Percentiles rank a stretch among this genome's conserved stretches.
phyloP scores from a whole-genome alignment of 2,888 invertebrate species.

The Hyposoter didymator region DNA sequence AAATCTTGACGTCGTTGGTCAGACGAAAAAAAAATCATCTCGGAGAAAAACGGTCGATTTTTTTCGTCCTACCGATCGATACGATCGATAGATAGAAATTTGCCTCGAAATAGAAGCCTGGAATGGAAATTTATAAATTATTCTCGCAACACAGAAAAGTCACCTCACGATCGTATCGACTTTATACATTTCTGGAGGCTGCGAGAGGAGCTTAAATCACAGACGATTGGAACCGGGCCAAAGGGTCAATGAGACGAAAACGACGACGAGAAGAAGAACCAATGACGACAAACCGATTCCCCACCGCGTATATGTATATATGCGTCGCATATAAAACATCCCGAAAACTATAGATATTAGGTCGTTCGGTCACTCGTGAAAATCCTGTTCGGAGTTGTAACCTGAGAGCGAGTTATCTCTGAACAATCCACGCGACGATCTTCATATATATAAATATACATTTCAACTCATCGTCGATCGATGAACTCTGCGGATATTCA shows the following conservation, averaged over 20 bases:
- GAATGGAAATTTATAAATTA: slow-evolving; percentile 30
- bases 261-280: slow-evolving; percentile 33
- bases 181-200: slow-evolving; percentile 35
- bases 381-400: slow-evolving; percentile 48
- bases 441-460: neutral
- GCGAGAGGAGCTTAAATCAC: slow-evolving; percentile 40
- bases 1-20: neutral
- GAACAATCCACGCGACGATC: slow-evolving; percentile 1
- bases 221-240: slow-evolving; percentile 55
- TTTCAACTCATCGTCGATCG: slow-evolving; percentile 45
- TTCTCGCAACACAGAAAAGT: slow-evolving; percentile 20
- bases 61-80: neutral
- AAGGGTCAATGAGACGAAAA: slow-evolving; percentile 67
- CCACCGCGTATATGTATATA: slow-evolving; percentile 5
- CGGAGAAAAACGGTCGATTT: neutral
- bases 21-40: neutral
- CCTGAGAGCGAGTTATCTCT: slow-evolving; percentile 18
- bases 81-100: neutral
- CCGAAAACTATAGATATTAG: slow-evolving; percentile 45
- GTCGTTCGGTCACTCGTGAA: slow-evolving; percentile 52
- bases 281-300: slow-evolving; percentile 44
- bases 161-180: slow-evolving; percentile 33
- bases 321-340: slow-evolving; percentile 31
- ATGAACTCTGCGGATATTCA: slow-evolving; percentile 11
- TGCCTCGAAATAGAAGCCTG: neutral